Evolutionary conservation across 1,140 invertebrate genomes (phyloP), one percentile per base, ranked within the genome.

Genomic region (Zaprionus nigranus): DNA sequence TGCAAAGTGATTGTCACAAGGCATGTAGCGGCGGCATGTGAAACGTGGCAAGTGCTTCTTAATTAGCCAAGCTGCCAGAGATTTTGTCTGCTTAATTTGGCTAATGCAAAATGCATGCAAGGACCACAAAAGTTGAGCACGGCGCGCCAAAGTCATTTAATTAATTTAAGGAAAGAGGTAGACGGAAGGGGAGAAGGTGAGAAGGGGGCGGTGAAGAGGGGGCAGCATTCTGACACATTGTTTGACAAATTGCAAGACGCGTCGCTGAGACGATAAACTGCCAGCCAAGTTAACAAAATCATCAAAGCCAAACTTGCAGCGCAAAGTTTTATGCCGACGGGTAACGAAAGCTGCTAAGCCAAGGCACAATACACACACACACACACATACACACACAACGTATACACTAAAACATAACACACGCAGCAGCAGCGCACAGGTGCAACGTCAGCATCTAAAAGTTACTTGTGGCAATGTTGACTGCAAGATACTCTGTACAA

Each of bases 181-280:
- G 36, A 5, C 0, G 15, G 3, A 4, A 51, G 17, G 46, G 17
- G 13, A n/a, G 6, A 51, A 15, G 24, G n/a, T 46, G 74, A 6
- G 24, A 2, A 12, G 36, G 30, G 13, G 36, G 58, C 0, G n/a
- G n/a, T n/a, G 2, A 49, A 61, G 58, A 53, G 40, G 62, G 67
- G 75, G 60, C 60, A 82, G 76, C 79, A 86, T 80, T 88, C 75
- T 90, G 86, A 86, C 86, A 90, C 86, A 90, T 90, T 90, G 86
- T 90, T 90, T 90, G 86, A 90, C 86, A 90, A 90, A 90, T 90
- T 90, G 82, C 79, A 73, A 78, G 79, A 75, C 77, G 67, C 73
- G 75, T 65, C 67, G 76, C 67, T 65, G 57, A 53, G 53, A 79
- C 60, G 63, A 72, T 75, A 64, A 78, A 64, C 75, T 62, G 74